phyloP scores from a whole-genome alignment of 2,797 vertebrate species.

The Anabacerthia variegaticeps region DNA sequence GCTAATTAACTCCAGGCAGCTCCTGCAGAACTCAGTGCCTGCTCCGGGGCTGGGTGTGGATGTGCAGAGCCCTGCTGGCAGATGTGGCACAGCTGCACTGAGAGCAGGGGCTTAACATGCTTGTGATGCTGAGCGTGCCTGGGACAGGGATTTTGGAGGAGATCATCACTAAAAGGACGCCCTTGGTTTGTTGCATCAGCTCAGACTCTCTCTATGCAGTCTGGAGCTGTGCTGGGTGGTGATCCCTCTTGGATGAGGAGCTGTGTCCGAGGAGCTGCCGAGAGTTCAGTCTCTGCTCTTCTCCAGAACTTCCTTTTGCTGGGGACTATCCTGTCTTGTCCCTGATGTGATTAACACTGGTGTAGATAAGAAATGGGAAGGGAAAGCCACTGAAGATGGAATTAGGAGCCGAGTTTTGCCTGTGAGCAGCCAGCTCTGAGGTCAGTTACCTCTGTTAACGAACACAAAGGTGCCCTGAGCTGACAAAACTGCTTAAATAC shows the following conservation, averaged over 20 bases:
- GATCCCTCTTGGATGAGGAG: neutral
- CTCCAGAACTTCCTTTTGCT: neutral
- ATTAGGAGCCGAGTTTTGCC: neutral
- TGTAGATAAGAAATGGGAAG: neutral
- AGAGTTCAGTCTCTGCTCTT: neutral
- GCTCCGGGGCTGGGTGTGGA: accelerated
- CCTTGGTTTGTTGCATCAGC: neutral
- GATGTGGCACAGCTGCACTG: neutral
- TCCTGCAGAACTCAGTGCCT: neutral
- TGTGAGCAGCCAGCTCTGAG: neutral
- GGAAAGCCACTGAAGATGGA: neutral
- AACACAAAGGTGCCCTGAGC: neutral
- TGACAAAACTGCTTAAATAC: neutral
- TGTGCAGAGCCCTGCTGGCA: neutral
- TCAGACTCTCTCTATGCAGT: accelerated
- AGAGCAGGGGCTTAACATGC: neutral
- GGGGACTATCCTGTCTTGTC: neutral
- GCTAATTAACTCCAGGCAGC: conserved; percentile 31
- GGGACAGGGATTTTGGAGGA: neutral
- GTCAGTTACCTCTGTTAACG: neutral
- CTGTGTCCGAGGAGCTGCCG: accelerated
- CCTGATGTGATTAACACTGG: neutral
- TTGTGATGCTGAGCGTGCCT: accelerated
- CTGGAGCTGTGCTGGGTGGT: neutral
- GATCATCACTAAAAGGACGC: accelerated